These are phyloP conservation scores for Lasioglossum pauxillum DNA, from an alignment of 2,888 invertebrate genomes.

Conservation along the genomic window DNA sequence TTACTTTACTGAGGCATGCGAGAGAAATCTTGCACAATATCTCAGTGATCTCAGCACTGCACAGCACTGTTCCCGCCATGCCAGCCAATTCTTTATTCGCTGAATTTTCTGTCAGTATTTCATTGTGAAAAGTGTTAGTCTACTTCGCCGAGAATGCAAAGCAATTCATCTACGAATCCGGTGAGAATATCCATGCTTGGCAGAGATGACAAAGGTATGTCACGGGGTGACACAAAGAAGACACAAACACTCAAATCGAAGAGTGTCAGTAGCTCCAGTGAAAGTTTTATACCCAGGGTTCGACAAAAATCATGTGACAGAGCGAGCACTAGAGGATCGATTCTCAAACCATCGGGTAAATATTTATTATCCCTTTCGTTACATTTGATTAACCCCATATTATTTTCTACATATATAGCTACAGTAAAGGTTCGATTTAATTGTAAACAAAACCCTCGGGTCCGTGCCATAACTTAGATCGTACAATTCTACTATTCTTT, in stretches of 20 bases:
- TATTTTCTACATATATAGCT: background rate
- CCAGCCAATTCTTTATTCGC: background rate
- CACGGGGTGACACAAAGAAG: slow-evolving; percentile 67
- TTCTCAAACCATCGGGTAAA: slow-evolving; percentile 72
- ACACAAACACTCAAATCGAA: slow-evolving; percentile 65
- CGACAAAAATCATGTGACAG: slow-evolving; percentile 74
- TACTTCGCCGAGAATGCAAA: slow-evolving; percentile 32
- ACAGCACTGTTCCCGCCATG: background rate
- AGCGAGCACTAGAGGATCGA: slow-evolving; percentile 68
- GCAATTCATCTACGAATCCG: slow-evolving; percentile 72
- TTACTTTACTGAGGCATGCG: too few species aligned
- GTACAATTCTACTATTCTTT: too few species aligned
- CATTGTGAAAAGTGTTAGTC: too few species aligned
- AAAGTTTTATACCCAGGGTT: slow-evolving; percentile 76
- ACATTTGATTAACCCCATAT: background rate
- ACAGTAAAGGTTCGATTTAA: too few species aligned
- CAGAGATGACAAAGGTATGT: slow-evolving; percentile 68
- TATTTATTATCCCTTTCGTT: background rate
- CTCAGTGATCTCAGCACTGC: too few species aligned
- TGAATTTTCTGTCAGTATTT: background rate
- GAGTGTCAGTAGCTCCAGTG: slow-evolving; percentile 46
- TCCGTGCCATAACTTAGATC: too few species aligned
- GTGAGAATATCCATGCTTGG: slow-evolving; percentile 73
- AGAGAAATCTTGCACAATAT: too few species aligned
- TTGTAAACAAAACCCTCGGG: too few species aligned